Percentiles rank a stretch among this genome's conserved stretches.
These are phyloP conservation scores for Dynastes grantii DNA, from an alignment of 2,888 invertebrate species.

Conservation along the genomic window DNA sequence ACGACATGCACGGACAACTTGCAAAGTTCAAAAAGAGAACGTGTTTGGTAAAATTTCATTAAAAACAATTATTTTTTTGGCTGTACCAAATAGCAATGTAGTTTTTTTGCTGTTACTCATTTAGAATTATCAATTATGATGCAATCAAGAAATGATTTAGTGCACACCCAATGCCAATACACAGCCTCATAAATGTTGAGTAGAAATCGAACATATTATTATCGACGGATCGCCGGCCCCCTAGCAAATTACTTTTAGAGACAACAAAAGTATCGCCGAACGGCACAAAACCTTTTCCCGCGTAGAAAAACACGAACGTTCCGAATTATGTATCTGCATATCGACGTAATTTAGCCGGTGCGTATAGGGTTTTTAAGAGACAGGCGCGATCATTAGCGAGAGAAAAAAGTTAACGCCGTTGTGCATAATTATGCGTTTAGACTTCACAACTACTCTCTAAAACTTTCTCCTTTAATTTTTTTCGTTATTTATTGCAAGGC, in stretches of 20 bases:
- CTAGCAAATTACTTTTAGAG: too few relatives aligned
- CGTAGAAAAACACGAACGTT: background rate
- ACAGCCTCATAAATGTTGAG: background rate
- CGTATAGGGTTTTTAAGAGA: background rate
- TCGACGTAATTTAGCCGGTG: slow-evolving; percentile 2
- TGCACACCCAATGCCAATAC: background rate
- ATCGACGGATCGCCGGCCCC: background rate
- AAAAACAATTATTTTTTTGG: too few relatives aligned
- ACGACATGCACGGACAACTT: too few relatives aligned
- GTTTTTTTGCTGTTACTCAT: too few relatives aligned
- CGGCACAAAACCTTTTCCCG: background rate
- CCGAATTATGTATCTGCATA: slow-evolving; percentile 1
- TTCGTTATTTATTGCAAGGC: slow-evolving; percentile 27
- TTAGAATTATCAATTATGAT: background rate
- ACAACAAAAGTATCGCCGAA: background rate
- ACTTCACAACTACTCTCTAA: slow-evolving; percentile 32
- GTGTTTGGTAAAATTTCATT: too few relatives aligned
- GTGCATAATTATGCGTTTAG: slow-evolving; percentile 34
- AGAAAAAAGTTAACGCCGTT: slow-evolving; percentile 31
- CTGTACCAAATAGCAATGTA: too few relatives aligned
- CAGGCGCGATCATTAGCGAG: slow-evolving; percentile 25
- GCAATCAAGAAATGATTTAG: slow-evolving; percentile 2
- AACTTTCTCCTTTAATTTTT: slow-evolving; percentile 34
- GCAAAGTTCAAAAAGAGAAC: too few relatives aligned
- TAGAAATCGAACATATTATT: slow-evolving; percentile 18